Percentiles rank a stretch among this genome's conserved stretches.
Conservation (phyloP, 2,797 vertebrate genomes). For the Malurus splendens region DNA sequence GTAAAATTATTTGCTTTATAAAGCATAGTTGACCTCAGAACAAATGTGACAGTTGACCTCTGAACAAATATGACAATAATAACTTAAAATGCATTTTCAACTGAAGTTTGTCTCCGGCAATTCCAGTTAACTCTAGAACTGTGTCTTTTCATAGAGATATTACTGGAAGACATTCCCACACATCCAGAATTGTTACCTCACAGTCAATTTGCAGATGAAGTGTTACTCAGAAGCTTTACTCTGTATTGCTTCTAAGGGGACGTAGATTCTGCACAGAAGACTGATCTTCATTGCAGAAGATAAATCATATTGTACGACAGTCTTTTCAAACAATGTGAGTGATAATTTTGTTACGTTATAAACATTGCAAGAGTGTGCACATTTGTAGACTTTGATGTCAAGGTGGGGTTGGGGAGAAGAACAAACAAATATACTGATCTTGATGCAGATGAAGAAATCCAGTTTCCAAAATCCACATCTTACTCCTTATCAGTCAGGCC, state of each 20-base stretch:
- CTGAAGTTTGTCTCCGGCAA: not conserved
- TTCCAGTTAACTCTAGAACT: not conserved
- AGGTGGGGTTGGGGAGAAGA: not conserved
- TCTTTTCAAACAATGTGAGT: not conserved
- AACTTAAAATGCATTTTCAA: not conserved
- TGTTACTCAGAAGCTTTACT: not conserved
- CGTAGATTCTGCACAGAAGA: not conserved
- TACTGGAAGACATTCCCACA: not conserved
- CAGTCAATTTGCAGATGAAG: not conserved
- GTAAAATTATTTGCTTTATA: not conserved
- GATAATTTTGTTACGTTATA: not conserved
- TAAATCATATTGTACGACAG: not conserved
- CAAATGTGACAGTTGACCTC: not conserved
- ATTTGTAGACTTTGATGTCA: not conserved
- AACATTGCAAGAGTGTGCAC: not conserved
- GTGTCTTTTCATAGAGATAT: not conserved
- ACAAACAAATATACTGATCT: not conserved
- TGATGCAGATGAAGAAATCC: not conserved
- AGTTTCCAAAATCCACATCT: not conserved
- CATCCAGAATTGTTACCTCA: not conserved
- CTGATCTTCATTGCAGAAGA: not conserved
- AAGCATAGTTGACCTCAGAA: not conserved
- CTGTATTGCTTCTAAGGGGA: not conserved
- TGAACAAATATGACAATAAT: not conserved
- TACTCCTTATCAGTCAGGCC: not conserved